A percentile compares a stretch with the other conserved stretches of the same genome.
These are phyloP conservation scores for Eubucco bourcierii DNA, from an alignment of 2,113 vertebrate species.

Conservation along the genomic window DNA sequence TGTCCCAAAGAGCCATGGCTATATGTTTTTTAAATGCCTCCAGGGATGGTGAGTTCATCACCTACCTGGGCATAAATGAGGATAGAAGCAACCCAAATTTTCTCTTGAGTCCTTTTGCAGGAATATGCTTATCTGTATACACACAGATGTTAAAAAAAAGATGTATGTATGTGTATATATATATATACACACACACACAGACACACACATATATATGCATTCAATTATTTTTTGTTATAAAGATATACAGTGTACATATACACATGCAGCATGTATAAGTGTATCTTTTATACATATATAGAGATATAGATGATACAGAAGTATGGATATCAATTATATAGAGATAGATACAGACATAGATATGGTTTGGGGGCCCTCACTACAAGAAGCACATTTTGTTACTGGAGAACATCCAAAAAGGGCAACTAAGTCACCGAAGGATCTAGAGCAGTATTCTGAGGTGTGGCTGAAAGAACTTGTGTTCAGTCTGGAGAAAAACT, in stretches of 20 bases:
- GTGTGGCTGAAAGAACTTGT: too few relatives aligned
- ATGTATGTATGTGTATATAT: background rate
- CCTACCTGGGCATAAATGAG: background rate
- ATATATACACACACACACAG: fast-evolving
- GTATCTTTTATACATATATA: background rate
- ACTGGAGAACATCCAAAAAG: too few relatives aligned
- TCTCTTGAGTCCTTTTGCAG: background rate
- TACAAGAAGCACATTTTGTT: too few relatives aligned
- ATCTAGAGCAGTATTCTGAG: too few relatives aligned
- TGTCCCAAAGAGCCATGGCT: too few relatives aligned
- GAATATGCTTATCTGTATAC: background rate
- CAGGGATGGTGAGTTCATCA: too few relatives aligned
- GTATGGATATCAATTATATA: background rate
- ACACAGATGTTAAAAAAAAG: background rate
- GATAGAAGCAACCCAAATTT: background rate
- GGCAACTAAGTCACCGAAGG: too few relatives aligned
- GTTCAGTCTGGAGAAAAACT: too few relatives aligned
- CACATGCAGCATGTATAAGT: background rate
- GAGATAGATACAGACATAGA: background rate
- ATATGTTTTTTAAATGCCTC: too few relatives aligned
- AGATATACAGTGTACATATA: background rate
- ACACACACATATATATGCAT: background rate
- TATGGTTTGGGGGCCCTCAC: too few relatives aligned
- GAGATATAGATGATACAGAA: background rate
- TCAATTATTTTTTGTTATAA: background rate